A percentile compares a stretch with the other conserved stretches of the same genome.
Evolutionary conservation across 2,888 invertebrate species (phyloP).

Genomic region (Coenonympha arcania): DNA sequence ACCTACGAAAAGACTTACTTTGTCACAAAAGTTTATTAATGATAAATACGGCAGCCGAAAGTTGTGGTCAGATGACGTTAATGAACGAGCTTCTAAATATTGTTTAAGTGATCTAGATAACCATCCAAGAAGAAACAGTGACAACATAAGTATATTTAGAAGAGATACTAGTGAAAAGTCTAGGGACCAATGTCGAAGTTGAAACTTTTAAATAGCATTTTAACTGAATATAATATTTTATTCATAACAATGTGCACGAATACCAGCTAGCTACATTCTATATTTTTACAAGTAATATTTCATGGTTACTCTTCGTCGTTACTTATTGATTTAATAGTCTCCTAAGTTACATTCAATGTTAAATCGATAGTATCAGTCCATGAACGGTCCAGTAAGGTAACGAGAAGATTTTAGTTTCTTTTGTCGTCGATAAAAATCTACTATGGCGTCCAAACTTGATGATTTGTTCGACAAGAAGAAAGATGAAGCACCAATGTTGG

Average conservation of each 20-base stretch:
- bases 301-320: not conserved
- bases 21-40: constrained; percentile 71
- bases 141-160: constrained; percentile 54
- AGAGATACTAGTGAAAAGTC: constrained; percentile 40
- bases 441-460: constrained; percentile 82
- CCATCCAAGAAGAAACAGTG: constrained; percentile 51
- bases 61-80: constrained; percentile 61
- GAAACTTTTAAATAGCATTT: constrained; percentile 39
- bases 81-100: constrained; percentile 49
- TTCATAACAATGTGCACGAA: not conserved
- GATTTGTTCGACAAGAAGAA: constrained; percentile 90
- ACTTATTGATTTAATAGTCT: constrained; percentile 18
- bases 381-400: not conserved
- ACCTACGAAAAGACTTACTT: constrained; percentile 55
- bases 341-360: constrained; percentile 35
- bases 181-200: constrained; percentile 43
- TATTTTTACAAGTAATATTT: constrained; percentile 5
- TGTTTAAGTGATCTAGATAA: constrained; percentile 51
- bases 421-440: not conserved
- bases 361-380: constrained; percentile 44
- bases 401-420: not conserved
- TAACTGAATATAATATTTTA: not conserved
- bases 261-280: not conserved
- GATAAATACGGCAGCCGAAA: constrained; percentile 71
- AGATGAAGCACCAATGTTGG: constrained; percentile 86